Conservation (phyloP, 2,888 invertebrate species). For the Protodeltote pygarga region DNA sequence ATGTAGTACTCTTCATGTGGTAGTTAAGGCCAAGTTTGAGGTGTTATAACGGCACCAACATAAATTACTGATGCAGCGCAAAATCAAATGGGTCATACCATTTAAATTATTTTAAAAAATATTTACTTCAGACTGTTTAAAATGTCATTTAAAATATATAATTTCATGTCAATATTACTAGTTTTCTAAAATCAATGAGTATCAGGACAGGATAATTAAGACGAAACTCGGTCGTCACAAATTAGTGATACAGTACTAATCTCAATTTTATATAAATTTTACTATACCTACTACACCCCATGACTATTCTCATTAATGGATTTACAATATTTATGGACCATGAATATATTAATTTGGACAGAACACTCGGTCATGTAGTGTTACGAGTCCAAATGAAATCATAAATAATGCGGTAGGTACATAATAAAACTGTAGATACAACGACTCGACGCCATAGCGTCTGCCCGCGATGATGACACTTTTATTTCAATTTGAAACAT, state of each 20-base stretch:
- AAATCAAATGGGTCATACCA: neutral
- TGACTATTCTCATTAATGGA: constrained; percentile 42
- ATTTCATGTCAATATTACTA: neutral
- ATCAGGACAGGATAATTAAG: constrained; percentile 8
- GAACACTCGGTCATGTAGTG: constrained; percentile 49
- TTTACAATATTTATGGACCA: constrained; percentile 45
- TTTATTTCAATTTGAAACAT: constrained; percentile 60
- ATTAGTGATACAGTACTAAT: constrained; percentile 8
- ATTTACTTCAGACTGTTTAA: too few species aligned
- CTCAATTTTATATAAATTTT: constrained; percentile 10
- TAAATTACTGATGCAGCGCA: neutral
- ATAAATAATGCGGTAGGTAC: constrained; percentile 54
- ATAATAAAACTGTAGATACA: constrained; percentile 47
- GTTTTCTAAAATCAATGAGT: neutral
- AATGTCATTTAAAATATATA: neutral
- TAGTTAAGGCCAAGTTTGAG: too few species aligned
- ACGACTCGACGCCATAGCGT: constrained; percentile 65
- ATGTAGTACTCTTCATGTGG: too few species aligned
- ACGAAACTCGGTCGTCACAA: constrained; percentile 8
- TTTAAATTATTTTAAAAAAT: too few species aligned
- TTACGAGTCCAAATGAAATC: constrained; percentile 54
- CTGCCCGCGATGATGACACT: constrained; percentile 63
- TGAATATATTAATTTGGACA: constrained; percentile 55
- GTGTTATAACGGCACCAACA: neutral
- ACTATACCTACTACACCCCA: constrained; percentile 36